Evolutionary conservation across 92 coral and sea anemone species (phyloP), one percentile per base, ranked within the genome.

Genomic region (Virgularia gustaviana): DNA sequence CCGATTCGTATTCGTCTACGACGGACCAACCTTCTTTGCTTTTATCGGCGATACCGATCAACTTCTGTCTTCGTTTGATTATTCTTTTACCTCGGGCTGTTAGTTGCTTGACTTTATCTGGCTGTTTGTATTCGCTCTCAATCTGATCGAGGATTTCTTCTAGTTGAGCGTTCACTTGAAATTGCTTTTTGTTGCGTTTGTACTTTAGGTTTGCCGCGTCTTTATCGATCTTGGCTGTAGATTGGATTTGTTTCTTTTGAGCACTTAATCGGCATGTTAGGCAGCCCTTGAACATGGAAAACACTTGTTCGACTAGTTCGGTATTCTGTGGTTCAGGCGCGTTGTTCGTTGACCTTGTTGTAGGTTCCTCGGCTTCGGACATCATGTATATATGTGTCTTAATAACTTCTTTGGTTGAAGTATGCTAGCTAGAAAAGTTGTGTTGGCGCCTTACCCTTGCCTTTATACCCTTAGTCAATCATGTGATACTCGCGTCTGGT

Each of bases 1-100:
- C 66, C 32, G 66, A 60, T 31, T 60, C 66, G 23, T 71, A 71
- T 41, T 73, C 79, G 31, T 73, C 53, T 15, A 73, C 79, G 22
- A 73, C 73, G 24, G 39, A 57, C 79, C 79, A 73, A 16, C 79
- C 79, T 25, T 59, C 79, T 30, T 73, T 73, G 36, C 44, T 73
- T 58, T 71, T 73, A 56, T 73, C 73, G 13, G 79, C 79, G 11
- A 73, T 25, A 52, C 44, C 60, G 13, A 73, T 37, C 9, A 73
- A 38, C 72, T 73, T 73, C 33, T 73, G 79, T 31, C 79, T 45
- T 43, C 60, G 57, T 49, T 41, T 71, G 44, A 71, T 71, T 18
- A 31, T 22, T 24, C 54, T 43, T 51, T 71, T 71, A 16, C 77
- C 77, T 18, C 57, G 64, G 43, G 63, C 38, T 4, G 51, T 65